Base-by-base conservation (phyloP, 2,888 invertebrate genomes). In the Cephus rjabovi region DNA sequence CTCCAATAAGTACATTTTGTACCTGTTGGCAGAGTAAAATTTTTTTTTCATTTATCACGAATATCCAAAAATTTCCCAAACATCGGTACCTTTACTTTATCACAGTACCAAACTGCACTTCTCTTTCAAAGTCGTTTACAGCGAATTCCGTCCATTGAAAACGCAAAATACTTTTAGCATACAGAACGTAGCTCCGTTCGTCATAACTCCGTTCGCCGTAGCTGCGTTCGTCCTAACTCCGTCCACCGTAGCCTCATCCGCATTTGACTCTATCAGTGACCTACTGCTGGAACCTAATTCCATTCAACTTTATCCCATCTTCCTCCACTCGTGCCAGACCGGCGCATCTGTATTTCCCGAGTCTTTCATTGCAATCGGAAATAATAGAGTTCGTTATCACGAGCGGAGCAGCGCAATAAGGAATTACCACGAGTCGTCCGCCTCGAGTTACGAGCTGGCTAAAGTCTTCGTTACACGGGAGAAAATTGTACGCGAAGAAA, bases 371-470 rank as follows among this genome's bases (percentile, higher is more conserved):
- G 23, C 56, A 23, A 56, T 79, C 83, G 82, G 84, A 84, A 87
- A 85, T 86, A 82, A 84, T 81, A 80, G 78, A 79, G 79, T 80
- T 81, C 81, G 83, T 83, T 82, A 81, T 79, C 75, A 79, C 76
- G 77, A 76, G 81, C 78, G 79, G 81, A 83, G 81, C 79, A 80
- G 79, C 75, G 79, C 82, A 81, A 81, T 82, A 83, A 81, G 79
- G 81, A 84, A 87, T 87, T 56, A 23, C 23, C 56, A 9, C 56
- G 23, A 56, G 23, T 9, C 23, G 23, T 23, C 56, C 56, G 9
- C 9, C 56, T 56, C 9, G 2, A 56, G 56, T 56, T 23, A 56
- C 56, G 56, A 56, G 56, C 9, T 9, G 23, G 56, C 56, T 9
- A 23, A 15, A 56, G 56, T 56, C 56, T 23, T 23, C 23, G 56